Percentiles rank a stretch among this genome's conserved stretches.
phyloP scores from a whole-genome alignment of 2,888 invertebrate species.

The Syrphus vitripennis region DNA sequence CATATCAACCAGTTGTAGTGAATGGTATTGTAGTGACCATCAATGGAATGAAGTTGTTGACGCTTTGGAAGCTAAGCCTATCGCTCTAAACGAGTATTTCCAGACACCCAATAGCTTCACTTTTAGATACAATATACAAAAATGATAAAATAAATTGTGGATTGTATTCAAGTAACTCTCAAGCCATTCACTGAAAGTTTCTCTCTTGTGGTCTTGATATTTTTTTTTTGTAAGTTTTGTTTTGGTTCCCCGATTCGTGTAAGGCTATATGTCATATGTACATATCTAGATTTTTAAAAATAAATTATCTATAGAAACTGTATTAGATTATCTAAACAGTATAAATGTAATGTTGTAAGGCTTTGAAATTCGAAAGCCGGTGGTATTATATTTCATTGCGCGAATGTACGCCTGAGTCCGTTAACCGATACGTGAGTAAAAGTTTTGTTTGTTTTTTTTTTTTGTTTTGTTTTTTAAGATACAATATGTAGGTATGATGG shows the following conservation, averaged over 20 bases:
- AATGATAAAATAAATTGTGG: constrained; percentile 51
- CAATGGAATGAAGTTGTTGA: constrained; percentile 46
- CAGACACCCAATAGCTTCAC: not conserved
- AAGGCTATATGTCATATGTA: not conserved
- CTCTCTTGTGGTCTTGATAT: constrained; percentile 24
- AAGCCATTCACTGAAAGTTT: not conserved
- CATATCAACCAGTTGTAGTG: constrained; percentile 12
- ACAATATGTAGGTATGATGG: too few relatives aligned
- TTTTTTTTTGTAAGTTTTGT: constrained; percentile 38
- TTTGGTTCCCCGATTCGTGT: constrained; percentile 46
- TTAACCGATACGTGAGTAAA: constrained; percentile 10
- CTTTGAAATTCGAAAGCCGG: constrained; percentile 10
- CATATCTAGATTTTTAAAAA: not conserved
- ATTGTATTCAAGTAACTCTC: constrained; percentile 18
- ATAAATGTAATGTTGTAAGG: not conserved
- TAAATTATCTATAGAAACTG: constrained; percentile 10
- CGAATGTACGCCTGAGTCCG: not conserved
- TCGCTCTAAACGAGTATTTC: not conserved
- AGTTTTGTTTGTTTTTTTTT: not conserved
- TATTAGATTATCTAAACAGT: not conserved
- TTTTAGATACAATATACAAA: not conserved
- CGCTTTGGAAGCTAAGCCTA: not conserved
- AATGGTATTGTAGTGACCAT: constrained; percentile 59
- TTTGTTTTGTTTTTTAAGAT: not conserved
- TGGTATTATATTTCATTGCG: constrained; percentile 2